Percentiles rank a stretch among this genome's conserved stretches.
Conservation (phyloP, 2,797 vertebrate genomes). For the Adelosebastes latens region DNA sequence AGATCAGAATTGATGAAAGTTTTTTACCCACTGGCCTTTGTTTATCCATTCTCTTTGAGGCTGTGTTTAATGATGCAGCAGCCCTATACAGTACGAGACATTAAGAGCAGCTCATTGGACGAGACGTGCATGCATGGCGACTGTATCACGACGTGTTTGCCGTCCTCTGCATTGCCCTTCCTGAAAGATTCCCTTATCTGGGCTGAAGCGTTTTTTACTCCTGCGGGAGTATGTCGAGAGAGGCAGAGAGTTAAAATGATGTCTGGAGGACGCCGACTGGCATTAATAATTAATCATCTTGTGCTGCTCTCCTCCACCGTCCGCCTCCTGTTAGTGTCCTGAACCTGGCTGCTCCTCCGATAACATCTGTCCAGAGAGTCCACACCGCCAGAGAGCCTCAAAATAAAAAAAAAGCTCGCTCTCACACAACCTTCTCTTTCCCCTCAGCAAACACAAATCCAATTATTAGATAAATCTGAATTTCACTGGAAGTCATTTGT, state of each 20-base stretch:
- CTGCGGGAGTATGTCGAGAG: slow-evolving; percentile 45
- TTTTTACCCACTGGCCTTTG: slow-evolving; percentile 33
- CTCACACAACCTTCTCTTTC: slow-evolving; percentile 17
- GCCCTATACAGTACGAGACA: not conserved
- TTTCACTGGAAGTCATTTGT: slow-evolving; percentile 41
- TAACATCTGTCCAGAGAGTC: slow-evolving; percentile 65
- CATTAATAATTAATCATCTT: slow-evolving; percentile 81
- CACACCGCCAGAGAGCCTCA: slow-evolving; percentile 5
- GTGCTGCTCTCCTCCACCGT: slow-evolving; percentile 52
- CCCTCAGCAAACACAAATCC: slow-evolving; percentile 72
- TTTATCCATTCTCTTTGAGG: slow-evolving; percentile 42
- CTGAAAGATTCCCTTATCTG: slow-evolving; percentile 61
- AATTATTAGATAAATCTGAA: slow-evolving; percentile 73
- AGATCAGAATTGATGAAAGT: slow-evolving; percentile 25
- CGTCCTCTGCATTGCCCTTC: slow-evolving; percentile 60
- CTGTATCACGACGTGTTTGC: not conserved
- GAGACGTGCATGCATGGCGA: not conserved
- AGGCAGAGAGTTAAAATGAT: slow-evolving; percentile 64
- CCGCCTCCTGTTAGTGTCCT: slow-evolving; percentile 53
- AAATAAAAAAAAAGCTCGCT: slow-evolving; percentile 27
- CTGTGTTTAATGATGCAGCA: slow-evolving; percentile 29
- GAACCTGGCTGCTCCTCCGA: slow-evolving; percentile 42
- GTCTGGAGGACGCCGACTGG: slow-evolving; percentile 73
- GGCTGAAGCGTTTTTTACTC: slow-evolving; percentile 57
- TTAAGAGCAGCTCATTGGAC: slow-evolving; percentile 22